Evolutionary conservation across 2,113 vertebrate species (phyloP).

Genomic region (Natator depressus): DNA sequence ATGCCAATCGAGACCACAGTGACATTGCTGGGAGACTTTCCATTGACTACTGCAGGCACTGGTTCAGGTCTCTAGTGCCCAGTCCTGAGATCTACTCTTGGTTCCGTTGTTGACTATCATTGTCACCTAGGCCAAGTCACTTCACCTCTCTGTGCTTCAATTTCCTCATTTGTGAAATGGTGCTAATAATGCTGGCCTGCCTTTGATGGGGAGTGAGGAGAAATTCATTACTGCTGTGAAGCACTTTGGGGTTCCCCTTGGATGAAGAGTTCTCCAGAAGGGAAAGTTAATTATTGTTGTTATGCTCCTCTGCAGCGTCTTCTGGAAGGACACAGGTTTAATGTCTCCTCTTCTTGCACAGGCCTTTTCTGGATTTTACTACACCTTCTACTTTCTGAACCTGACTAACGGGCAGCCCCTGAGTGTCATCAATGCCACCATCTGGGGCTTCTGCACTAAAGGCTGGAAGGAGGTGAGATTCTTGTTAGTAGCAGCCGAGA

Average conservation of each 20-base stretch:
- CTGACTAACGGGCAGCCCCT: constrained; percentile 75
- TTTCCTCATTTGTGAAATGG: not conserved
- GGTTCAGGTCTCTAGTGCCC: not conserved
- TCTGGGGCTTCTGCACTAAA: constrained; percentile 78
- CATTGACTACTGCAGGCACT: not conserved
- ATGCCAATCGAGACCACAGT: not conserved
- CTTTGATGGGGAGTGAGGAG: not conserved
- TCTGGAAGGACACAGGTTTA: not conserved
- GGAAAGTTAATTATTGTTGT: not conserved
- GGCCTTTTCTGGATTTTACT: constrained; percentile 86
- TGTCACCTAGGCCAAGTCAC: not conserved
- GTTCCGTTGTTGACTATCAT: not conserved
- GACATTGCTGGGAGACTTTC: not conserved
- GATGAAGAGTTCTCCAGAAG: not conserved
- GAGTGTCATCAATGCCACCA: constrained; percentile 1
- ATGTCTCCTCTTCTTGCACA: not conserved
- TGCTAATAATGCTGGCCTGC: not conserved
- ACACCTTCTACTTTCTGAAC: constrained; percentile 85
- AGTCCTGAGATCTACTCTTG: not conserved
- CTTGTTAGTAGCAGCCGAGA: not conserved
- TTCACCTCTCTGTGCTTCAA: not conserved
- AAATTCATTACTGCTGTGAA: not conserved
- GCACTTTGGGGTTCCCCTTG: not conserved
- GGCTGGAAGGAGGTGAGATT: constrained; percentile 77
- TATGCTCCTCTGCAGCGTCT: not conserved